These are phyloP conservation scores for Flexamia atlantica DNA, from an alignment of 2,888 invertebrate species.

Conservation along the genomic window DNA sequence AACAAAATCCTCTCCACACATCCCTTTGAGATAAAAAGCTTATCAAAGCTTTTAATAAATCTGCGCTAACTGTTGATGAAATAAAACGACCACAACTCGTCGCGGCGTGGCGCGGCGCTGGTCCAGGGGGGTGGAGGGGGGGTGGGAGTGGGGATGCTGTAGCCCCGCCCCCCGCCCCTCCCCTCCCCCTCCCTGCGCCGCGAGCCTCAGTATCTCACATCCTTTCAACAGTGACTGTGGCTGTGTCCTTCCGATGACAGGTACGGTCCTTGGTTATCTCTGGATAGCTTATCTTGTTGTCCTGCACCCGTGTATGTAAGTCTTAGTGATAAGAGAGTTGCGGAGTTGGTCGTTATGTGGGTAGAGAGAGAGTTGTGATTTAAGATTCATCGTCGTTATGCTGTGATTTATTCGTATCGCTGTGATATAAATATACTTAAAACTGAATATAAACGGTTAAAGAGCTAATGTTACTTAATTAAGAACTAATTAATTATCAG, in stretches of 20 bases:
- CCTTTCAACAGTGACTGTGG: conserved; percentile 22
- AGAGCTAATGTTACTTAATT: no score
- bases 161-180: conserved; percentile 23
- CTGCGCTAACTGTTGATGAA: conserved; percentile 46
- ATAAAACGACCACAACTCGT: conserved; percentile 46
- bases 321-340: conserved; percentile 4
- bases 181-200: background rate
- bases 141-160: conserved; percentile 8
- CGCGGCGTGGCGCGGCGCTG: background rate
- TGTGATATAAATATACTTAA: no score
- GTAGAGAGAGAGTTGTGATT: background rate
- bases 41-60: conserved; percentile 55
- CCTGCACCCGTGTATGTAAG: background rate
- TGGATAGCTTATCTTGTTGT: background rate
- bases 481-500: no score
- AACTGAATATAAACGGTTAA: no score
- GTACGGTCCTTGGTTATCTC: conserved; percentile 24
- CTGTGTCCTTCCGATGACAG: conserved; percentile 50
- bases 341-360: background rate
- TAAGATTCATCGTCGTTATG: background rate
- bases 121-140: background rate
- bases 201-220: conserved; percentile 31
- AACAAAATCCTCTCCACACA: background rate
- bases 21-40: conserved; percentile 22
- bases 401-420: no score